Base-by-base conservation (phyloP, 1,140 invertebrate genomes). In the Cotesia vestalis region DNA sequence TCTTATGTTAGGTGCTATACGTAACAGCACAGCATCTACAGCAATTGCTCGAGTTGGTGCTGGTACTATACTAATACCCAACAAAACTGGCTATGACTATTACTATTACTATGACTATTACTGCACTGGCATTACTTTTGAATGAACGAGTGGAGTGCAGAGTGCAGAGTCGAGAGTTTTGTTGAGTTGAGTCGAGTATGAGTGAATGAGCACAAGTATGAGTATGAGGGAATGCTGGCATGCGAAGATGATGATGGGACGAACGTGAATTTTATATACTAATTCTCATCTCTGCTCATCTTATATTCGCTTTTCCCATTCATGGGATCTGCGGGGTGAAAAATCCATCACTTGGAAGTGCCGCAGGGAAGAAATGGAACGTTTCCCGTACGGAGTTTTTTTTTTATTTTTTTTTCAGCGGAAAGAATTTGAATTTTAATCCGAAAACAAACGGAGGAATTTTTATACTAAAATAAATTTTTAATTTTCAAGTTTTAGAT, bases 141-240 rank as follows among this genome's bases (percentile, higher is more conserved):
- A 84, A 83, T 81, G 81, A 82, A 81, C 78, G 75, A 73, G 63
- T 66, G 73, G 78, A 76, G 40, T 9, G 40, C 11, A 6, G 40
- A 46, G 40, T 66, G 73, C 78, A 76, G 0, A 46, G 40, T 46
- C 40, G 5, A 46, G 40, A 46, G 40, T 46, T 46, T 46, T 9
- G 40, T 46, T 46, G 40, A 46, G 40, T 46, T 46, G 40, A 46
- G 40, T 46, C 11, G 40, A 40, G 74, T 76, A 80, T 76, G 77
- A 81, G 77, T 82, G 82, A 83, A 83, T 83, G 82, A 82, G 81
- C 36, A 62, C 20, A 34, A 35, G 35, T 17, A 59, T 36, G 11
- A 61, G 53, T 40, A 51, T 14, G 35, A 46, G 55, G 55, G 62
- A 64, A 51, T 12, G 66, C 59, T 68, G 66, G 64, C 59, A 62